Percentiles rank a stretch among this genome's conserved stretches.
These are phyloP conservation scores for zebrafish (Danio rerio) DNA, from an alignment of 2,113 vertebrate genomes.

Conservation along the genomic window GRCz12tu NC_133185.1:22218001-22218500, in stretches of 20 bases:
- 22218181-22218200: conserved; percentile 66
- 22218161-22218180: conserved; percentile 68
- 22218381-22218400: background rate
- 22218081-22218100: conserved; percentile 71
- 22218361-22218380: background rate
- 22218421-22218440: background rate
- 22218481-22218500: background rate
- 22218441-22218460: too few species aligned
- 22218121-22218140: conserved; percentile 68
- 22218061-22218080: conserved; percentile 70
- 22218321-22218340: conserved; percentile 55
- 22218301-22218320: conserved; percentile 79
- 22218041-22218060: conserved; percentile 65
- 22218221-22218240: conserved; percentile 39
- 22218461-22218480: conserved; percentile 2
- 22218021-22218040: conserved; percentile 63
- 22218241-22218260: conserved; percentile 46
- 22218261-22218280: conserved; percentile 73
- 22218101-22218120: conserved; percentile 69
- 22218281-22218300: conserved; percentile 85
- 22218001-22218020: conserved; percentile 66
- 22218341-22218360: background rate
- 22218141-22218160: conserved; percentile 74
- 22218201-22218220: conserved; percentile 61
- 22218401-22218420: background rate